Evolutionary conservation across 2,888 invertebrate genomes (phyloP), one percentile per base, ranked within the genome.

Genomic region (Anoplius nigerrimus): DNA sequence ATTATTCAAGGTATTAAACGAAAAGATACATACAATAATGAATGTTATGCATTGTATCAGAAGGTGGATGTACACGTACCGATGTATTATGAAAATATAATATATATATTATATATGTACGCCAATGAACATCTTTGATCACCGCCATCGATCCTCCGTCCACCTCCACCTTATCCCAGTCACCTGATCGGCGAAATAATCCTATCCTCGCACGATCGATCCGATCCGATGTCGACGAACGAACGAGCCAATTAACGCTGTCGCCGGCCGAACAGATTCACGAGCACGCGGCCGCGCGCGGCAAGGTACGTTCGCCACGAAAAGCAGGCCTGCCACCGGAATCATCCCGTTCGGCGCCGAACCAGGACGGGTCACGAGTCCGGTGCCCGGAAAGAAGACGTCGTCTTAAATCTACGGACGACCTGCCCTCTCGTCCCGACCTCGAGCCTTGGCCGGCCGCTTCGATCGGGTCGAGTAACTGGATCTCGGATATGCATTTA

Each of bases 11-110:
- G 16, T 57, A 34, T 65, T 71, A 65, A 72, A 70, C n/a, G n/a
- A n/a, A 11, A 13, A 34, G 8, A 34, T 34, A 6, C 34, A 27
- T 72, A 78, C 66, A 78, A 71, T 75, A 77, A 79, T 79, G 69
- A 52, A 77, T 79, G 79, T 79, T 74, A 71, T 69, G 72, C 66
- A 82, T 82, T 81, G 80, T 85, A 81, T 75, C 72, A 78, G 76
- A 81, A 75, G 80, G 76, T 84, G 83, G 79, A 85, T 85, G 82
- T 85, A 84, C 76, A 82, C 81, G 80, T 84, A 84, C 77, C 66
- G 76, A 79, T 77, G 77, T 84, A 79, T 79, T 74, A 78, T 82
- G 75, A 64, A 81, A 80, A 80, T 81, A 82, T 79, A 82, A 71
- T 75, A 75, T 73, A 75, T 72, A 75, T 75, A 62, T 57, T 71